Conservation (phyloP, 2,113 vertebrate species). For the Ptychochromis oligacanthus region DNA sequence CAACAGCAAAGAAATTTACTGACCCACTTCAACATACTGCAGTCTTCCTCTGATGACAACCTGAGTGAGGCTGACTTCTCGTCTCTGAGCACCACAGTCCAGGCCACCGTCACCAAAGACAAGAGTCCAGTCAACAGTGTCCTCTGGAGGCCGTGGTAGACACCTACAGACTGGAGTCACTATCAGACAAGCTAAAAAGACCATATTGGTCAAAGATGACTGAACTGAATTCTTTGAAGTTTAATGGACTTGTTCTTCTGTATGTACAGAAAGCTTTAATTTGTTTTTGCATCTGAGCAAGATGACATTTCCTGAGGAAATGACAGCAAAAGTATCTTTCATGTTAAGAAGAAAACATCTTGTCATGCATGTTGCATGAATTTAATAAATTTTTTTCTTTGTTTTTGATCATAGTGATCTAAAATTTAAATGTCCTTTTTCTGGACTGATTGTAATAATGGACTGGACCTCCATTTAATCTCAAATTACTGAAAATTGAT, state of each 20-base stretch:
- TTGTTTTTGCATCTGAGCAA: background rate
- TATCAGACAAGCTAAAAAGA: background rate
- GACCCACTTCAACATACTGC: constrained; percentile 32
- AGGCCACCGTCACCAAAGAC: constrained; percentile 33
- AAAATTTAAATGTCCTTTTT: background rate
- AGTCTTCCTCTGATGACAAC: constrained; percentile 25
- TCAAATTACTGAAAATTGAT: background rate
- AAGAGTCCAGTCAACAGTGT: constrained; percentile 21
- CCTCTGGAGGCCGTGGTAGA: constrained; percentile 72
- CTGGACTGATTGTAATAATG: background rate
- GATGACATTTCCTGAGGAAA: constrained; percentile 26
- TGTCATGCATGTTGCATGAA: constrained; percentile 51
- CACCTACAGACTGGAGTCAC: background rate
- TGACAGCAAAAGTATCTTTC: constrained; percentile 5
- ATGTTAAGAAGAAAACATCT: constrained; percentile 28
- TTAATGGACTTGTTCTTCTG: constrained; percentile 30
- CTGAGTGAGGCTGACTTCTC: constrained; percentile 21
- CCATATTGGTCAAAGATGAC: constrained; percentile 33
- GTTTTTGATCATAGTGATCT: background rate
- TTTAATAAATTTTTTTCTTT: background rate
- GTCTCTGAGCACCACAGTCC: constrained; percentile 20
- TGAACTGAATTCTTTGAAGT: constrained; percentile 1
- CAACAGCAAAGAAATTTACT: constrained; percentile 32
- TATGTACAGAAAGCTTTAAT: constrained; percentile 8
- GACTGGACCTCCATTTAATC: background rate